Conservation (phyloP, 1,140 invertebrate genomes). For the Glomeris maerens region DNA sequence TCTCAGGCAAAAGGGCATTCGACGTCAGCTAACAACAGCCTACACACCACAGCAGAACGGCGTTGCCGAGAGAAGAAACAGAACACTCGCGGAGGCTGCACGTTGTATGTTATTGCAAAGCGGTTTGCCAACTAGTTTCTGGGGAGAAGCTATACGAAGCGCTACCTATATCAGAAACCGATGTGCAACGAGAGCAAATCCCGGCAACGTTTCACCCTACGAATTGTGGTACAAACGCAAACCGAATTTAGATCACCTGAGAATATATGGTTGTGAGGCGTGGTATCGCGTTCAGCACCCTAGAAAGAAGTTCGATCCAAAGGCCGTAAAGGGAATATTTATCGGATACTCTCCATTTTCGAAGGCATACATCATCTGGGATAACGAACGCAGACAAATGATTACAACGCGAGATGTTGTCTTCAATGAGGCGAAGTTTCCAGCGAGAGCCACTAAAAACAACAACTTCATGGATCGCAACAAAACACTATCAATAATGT, state of each 20-base stretch:
- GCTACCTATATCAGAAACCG: slow-evolving; percentile 13
- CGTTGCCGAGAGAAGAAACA: slow-evolving; percentile 19
- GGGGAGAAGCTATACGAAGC: slow-evolving; percentile 18
- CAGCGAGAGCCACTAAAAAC: no score
- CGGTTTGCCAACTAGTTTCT: slow-evolving; percentile 16
- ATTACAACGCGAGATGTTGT: background rate
- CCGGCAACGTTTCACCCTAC: slow-evolving; percentile 3
- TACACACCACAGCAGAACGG: slow-evolving; percentile 21
- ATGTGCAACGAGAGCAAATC: background rate
- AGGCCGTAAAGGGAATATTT: slow-evolving; percentile 6
- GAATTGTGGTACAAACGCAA: slow-evolving; percentile 7
- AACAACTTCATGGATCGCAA: no score
- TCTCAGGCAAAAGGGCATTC: no score
- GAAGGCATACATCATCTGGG: slow-evolving; percentile 8
- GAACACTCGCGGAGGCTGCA: slow-evolving; percentile 14
- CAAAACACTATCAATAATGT: no score
- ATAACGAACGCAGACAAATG: background rate
- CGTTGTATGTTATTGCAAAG: slow-evolving; percentile 16
- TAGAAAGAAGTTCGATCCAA: slow-evolving; percentile 15
- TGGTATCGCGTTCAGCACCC: slow-evolving; percentile 9
- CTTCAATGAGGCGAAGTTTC: slow-evolving; percentile 6
- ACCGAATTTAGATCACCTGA: slow-evolving; percentile 8
- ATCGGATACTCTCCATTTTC: slow-evolving; percentile 7
- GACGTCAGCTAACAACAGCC: slow-evolving; percentile 16
- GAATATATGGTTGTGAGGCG: slow-evolving; percentile 3